Conservation (phyloP, 2,888 invertebrate species). For the Panopea generosa region DNA sequence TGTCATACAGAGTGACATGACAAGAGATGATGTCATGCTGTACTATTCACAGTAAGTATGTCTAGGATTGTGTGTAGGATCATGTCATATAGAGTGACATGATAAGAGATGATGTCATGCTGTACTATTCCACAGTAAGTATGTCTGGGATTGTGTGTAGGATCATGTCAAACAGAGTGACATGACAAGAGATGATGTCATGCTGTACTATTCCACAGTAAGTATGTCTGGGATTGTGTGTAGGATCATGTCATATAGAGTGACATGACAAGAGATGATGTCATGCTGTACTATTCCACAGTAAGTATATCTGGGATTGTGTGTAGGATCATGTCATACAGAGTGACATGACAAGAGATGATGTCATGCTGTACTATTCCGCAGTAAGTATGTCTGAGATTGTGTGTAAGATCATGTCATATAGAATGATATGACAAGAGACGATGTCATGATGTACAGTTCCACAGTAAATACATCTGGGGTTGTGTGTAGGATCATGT, state of each 20-base stretch:
- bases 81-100: conserved; percentile 85
- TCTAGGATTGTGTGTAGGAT: no score
- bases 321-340: conserved; percentile 87
- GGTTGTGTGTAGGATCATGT: no score
- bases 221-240: no score
- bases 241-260: no score
- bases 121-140: conserved; percentile 88
- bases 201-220: conserved; percentile 88
- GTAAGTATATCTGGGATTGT: no score
- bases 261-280: no score
- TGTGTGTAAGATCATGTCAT: no score
- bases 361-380: conserved; percentile 87
- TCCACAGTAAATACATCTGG: no score
- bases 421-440: no score
- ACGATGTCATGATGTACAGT: no score
- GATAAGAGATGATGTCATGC: no score
- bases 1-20: conserved; percentile 86
- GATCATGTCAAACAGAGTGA: conserved; percentile 87
- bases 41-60: conserved; percentile 87
- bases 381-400: conserved; percentile 86
- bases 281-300: conserved; percentile 88
- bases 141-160: no score
- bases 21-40: conserved; percentile 86
- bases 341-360: conserved; percentile 85
- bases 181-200: conserved; percentile 85